Conservation (phyloP, 2,113 vertebrate genomes). For the Heterochromis multidens region DNA sequence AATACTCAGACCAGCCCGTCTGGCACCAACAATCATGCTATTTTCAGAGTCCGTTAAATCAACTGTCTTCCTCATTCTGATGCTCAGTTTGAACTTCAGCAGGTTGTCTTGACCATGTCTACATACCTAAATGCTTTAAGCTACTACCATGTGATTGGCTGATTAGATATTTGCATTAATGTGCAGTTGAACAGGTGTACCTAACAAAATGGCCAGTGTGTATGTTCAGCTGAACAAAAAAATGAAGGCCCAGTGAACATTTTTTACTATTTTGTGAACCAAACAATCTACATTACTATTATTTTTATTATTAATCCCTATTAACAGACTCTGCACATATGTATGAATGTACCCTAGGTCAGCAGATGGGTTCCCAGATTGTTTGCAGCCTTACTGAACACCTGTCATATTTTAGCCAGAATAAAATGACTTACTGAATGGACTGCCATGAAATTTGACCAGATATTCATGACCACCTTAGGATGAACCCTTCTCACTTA, state of each 20-base stretch:
- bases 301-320: too few relatives aligned
- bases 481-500: neutral
- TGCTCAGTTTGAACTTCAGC: neutral
- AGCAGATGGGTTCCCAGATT: neutral
- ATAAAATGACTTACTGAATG: neutral
- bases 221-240: neutral
- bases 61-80: neutral
- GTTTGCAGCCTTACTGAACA: neutral
- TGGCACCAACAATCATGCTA: neutral
- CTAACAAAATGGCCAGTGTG: neutral
- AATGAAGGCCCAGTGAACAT: neutral
- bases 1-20: too few relatives aligned
- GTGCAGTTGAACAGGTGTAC: neutral
- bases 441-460: neutral
- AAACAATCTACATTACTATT: too few relatives aligned
- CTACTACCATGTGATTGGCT: neutral
- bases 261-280: too few relatives aligned
- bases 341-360: neutral
- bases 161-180: neutral
- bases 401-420: neutral
- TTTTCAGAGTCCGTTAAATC: neutral
- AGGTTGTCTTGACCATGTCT: neutral
- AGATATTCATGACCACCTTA: neutral
- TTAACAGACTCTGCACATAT: too few relatives aligned
- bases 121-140: neutral